A percentile compares a stretch with the other conserved stretches of the same genome.
phyloP scores from a whole-genome alignment of 2,888 invertebrate species.

The Sphaerophoria rueppellii region DNA sequence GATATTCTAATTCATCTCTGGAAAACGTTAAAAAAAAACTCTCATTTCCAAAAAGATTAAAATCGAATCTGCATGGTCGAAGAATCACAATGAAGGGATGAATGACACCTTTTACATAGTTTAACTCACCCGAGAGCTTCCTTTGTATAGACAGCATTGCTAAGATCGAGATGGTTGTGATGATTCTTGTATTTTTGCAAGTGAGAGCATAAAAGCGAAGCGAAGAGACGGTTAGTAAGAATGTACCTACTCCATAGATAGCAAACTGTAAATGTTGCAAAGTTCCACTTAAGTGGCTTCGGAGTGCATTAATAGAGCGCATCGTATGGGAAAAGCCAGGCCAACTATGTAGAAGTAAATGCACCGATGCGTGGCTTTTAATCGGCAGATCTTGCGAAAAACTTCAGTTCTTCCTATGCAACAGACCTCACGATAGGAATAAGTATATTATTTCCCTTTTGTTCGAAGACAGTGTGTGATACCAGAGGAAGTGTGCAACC shows the following conservation, averaged over 20 bases:
- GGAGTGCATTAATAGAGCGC: constrained; percentile 63
- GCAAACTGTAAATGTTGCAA: constrained; percentile 63
- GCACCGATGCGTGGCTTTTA: constrained; percentile 50
- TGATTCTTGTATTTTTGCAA: constrained; percentile 18
- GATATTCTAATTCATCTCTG: not conserved
- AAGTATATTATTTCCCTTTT: not conserved
- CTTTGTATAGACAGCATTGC: not conserved
- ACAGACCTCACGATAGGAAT: constrained; percentile 26
- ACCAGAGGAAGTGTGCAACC: constrained; percentile 31
- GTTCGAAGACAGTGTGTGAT: not conserved
- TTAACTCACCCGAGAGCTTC: not conserved
- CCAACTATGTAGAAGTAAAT: constrained; percentile 28
- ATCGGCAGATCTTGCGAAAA: constrained; percentile 40
- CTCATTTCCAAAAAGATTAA: constrained; percentile 22
- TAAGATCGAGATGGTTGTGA: not conserved
- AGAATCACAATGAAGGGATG: constrained; percentile 31
- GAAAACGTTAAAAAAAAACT: constrained; percentile 4
- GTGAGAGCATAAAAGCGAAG: constrained; percentile 25
- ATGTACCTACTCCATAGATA: not conserved
- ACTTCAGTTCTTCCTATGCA: constrained; percentile 58
- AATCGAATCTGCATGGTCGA: constrained; percentile 57
- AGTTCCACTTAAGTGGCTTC: constrained; percentile 66
- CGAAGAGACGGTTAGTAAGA: not conserved
- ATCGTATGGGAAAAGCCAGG: constrained; percentile 47
- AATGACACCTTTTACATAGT: not conserved